These are phyloP conservation scores for Sarcophaga carnaria DNA, from an alignment of 2,888 invertebrate genomes.

Conservation along the genomic window DNA sequence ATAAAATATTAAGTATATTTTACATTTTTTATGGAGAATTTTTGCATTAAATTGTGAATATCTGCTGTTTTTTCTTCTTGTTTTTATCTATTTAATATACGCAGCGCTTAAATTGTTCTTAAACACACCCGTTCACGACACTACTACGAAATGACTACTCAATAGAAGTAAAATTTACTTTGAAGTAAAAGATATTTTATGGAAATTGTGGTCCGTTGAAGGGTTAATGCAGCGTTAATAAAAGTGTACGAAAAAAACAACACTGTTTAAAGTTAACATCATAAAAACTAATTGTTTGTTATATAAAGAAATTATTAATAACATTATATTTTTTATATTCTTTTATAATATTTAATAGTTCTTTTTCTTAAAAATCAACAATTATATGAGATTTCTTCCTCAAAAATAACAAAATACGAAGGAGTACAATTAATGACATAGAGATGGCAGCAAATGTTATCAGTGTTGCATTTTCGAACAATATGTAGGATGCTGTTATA, in stretches of 20 bases:
- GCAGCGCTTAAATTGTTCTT: slow-evolving; percentile 58
- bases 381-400: neutral
- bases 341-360: neutral
- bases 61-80: slow-evolving; percentile 33
- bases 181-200: slow-evolving; percentile 42
- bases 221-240: slow-evolving; percentile 55
- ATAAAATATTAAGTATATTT: slow-evolving; percentile 15
- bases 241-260: slow-evolving; percentile 2
- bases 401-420: neutral
- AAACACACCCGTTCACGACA: slow-evolving; percentile 68
- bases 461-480: neutral
- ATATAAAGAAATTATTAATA: neutral
- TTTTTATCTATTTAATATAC: slow-evolving; percentile 39
- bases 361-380: neutral
- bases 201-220: neutral
- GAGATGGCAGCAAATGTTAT: neutral
- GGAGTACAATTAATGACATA: neutral
- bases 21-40: slow-evolving; percentile 49
- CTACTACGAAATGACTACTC: slow-evolving; percentile 66
- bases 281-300: neutral
- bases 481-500: neutral
- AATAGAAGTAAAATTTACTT: slow-evolving; percentile 59
- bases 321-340: neutral
- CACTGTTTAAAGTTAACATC: slow-evolving; percentile 1
- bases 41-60: slow-evolving; percentile 56